Base-by-base conservation (phyloP, 2,113 vertebrate species). In the Oryzias woworae region DNA sequence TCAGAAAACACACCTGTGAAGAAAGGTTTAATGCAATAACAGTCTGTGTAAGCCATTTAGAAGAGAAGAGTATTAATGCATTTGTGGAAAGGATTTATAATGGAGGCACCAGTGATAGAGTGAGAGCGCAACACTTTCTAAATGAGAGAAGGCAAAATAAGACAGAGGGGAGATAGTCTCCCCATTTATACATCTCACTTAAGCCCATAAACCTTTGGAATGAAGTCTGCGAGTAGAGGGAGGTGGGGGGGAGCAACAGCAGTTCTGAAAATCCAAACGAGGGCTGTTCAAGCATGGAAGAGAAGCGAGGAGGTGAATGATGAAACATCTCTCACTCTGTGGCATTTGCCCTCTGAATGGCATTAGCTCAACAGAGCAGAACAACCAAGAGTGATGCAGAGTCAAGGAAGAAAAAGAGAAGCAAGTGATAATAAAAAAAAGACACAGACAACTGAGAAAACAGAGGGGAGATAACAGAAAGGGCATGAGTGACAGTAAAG, bases 321-420 rank as follows among this genome's bases (percentile, higher is more conserved):
- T 58, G 64, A 84, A 80, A 81, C 66, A 49, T 67, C 75, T 66
- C 69, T 81, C 50, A 48, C 68, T 62, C 60, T 62, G 15, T 85
- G 85, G 84, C 86, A 86, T 86, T 84, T 87, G 78, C 75, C 79
- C 83, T 78, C 79, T 73, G 77, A 84, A 84, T 71, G 73, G 55
- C 78, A 78, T 77, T 71, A 75, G 73, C 73, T 82, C 79, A 81
- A 42, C 13, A 2, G 61, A 81, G 82, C 82, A 51, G 56, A 76
- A 76, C 76, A 62, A 59, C 64, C 58, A 68, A 74, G 61, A 79
- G 63, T 63, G 69, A 83, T 60, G 58, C 6, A 31, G 59, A 70
- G 62, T 77, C 68, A 58, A 79, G 41, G 36, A 60, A 62, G 45
- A 66, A 48, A 80, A 48, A 53, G 66, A 44, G 57, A 69, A 52